phyloP scores from a whole-genome alignment of 2,888 invertebrate genomes.

The Cetonia aurata region DNA sequence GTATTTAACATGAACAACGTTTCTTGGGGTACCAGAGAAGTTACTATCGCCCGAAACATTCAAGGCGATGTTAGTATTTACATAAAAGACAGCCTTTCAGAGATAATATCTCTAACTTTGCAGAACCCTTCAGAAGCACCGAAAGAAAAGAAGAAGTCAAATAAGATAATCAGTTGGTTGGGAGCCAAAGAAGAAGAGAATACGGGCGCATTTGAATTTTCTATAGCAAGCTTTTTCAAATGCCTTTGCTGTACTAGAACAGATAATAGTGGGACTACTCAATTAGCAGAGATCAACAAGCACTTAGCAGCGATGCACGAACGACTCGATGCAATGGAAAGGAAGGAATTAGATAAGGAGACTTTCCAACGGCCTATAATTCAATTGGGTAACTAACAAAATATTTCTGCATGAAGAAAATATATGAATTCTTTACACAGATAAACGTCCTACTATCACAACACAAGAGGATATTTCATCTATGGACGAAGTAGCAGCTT shows the following conservation, averaged over 20 bases:
- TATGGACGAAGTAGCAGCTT: slow-evolving; percentile 49
- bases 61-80: slow-evolving; percentile 72
- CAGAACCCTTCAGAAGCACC: slow-evolving; percentile 47
- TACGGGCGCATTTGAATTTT: slow-evolving; percentile 69
- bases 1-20: slow-evolving; percentile 94
- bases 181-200: slow-evolving; percentile 59
- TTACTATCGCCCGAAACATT: slow-evolving; percentile 66
- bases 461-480: slow-evolving; percentile 19
- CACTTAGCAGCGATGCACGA: slow-evolving; percentile 59
- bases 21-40: slow-evolving; percentile 94
- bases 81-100: no score
- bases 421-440: no score
- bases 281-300: slow-evolving; percentile 44
- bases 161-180: slow-evolving; percentile 62
- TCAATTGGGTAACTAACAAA: no score
- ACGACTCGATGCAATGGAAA: slow-evolving; percentile 44
- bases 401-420: no score
- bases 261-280: slow-evolving; percentile 64
- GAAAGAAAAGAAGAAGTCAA: slow-evolving; percentile 55
- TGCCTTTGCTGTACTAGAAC: slow-evolving; percentile 69
- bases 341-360: no score
- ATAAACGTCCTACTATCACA: no score
- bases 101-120: no score
- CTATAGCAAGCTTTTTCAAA: slow-evolving; percentile 70
- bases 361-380: no score